phyloP scores from a whole-genome alignment of 2,113 vertebrate species.

The Drymodes brunneopygia region DNA sequence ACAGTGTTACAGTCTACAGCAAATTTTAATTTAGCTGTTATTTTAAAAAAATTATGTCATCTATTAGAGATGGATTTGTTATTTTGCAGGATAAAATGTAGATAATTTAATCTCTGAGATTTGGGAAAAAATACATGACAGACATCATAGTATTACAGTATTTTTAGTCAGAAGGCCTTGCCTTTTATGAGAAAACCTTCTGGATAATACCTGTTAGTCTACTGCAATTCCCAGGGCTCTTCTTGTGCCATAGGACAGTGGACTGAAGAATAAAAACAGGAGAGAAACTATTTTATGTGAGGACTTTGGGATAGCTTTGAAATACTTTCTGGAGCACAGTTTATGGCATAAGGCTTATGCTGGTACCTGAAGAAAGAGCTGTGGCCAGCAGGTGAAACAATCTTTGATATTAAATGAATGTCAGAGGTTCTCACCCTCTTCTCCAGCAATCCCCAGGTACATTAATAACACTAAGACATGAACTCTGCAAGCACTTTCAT shows the following conservation, averaged over 20 bases:
- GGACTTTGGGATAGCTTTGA: neutral
- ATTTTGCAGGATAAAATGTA: neutral
- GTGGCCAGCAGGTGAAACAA: neutral
- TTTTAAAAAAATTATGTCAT: neutral
- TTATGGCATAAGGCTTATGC: neutral
- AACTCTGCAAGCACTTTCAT: neutral
- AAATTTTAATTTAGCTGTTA: neutral
- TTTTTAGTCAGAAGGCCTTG: neutral
- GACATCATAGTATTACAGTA: neutral
- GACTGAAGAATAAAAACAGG: neutral
- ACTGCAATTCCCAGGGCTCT: neutral
- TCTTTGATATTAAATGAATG: neutral
- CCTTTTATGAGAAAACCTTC: neutral
- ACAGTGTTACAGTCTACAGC: neutral
- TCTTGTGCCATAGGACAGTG: neutral
- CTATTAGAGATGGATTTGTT: neutral
- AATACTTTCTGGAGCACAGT: neutral
- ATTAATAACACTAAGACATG: neutral
- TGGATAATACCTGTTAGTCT: neutral
- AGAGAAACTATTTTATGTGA: constrained; percentile 3
- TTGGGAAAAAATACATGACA: neutral
- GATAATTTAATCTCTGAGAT: neutral
- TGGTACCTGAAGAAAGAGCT: neutral
- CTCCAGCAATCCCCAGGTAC: neutral
- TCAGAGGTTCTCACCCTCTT: neutral